Conservation (phyloP, 2,888 invertebrate genomes). For the Helleia helle region DNA sequence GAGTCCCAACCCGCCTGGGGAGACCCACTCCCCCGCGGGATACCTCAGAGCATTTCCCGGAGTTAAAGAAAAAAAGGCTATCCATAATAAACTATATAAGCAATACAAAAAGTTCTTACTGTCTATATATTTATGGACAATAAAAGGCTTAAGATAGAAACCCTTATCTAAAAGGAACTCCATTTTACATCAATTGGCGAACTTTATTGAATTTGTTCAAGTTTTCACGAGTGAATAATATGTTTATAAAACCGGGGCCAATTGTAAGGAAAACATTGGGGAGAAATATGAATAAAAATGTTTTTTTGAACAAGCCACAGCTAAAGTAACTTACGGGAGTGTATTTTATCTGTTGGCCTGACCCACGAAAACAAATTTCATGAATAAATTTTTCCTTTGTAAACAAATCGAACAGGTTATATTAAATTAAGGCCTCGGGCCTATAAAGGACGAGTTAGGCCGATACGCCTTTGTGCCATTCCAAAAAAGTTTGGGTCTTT, state of each 20-base stretch:
- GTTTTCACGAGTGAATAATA: background rate
- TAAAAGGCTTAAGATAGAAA: too few relatives aligned
- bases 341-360: slow-evolving; percentile 45
- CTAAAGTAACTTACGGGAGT: slow-evolving; percentile 45
- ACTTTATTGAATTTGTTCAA: slow-evolving; percentile 1
- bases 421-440: slow-evolving; percentile 52
- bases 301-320: slow-evolving; percentile 17
- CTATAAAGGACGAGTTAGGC: slow-evolving; percentile 1
- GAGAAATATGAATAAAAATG: slow-evolving; percentile 18
- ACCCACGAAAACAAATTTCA: slow-evolving; percentile 67
- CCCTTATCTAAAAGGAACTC: too few relatives aligned
- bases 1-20: too few relatives aligned
- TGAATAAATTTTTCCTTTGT: slow-evolving; percentile 72
- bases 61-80: too few relatives aligned
- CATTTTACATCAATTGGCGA: too few relatives aligned
- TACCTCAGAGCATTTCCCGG: too few relatives aligned
- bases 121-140: too few relatives aligned
- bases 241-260: background rate
- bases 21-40: too few relatives aligned
- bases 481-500: background rate
- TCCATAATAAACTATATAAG: too few relatives aligned
- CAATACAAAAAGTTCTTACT: too few relatives aligned
- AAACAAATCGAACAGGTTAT: slow-evolving; percentile 66
- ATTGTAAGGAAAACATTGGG: slow-evolving; percentile 8
- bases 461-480: slow-evolving; percentile 5